A percentile compares a stretch with the other conserved stretches of the same genome.
phyloP scores from a whole-genome alignment of 2,888 invertebrate species.

The Criorhina ranunculi region DNA sequence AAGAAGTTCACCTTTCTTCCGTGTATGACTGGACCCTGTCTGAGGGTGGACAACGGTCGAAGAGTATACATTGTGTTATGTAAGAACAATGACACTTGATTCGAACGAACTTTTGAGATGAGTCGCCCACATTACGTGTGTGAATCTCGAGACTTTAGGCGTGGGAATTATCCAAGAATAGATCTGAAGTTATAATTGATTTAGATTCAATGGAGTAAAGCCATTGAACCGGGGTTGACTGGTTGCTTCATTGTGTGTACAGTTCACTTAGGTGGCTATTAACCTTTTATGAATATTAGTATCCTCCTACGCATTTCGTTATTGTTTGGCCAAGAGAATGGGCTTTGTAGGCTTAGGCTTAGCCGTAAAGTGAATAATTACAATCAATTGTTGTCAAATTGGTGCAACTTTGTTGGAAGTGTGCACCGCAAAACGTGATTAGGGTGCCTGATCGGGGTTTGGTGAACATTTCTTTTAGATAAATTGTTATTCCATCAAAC shows the following conservation, averaged over 20 bases:
- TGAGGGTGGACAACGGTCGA: slow-evolving; percentile 52
- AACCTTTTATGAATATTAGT: slow-evolving; percentile 37
- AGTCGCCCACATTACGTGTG: slow-evolving; percentile 48
- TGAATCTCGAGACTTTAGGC: not conserved
- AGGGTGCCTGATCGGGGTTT: too few relatives aligned
- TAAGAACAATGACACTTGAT: slow-evolving; percentile 55
- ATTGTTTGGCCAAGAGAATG: slow-evolving; percentile 31
- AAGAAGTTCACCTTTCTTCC: slow-evolving; percentile 36
- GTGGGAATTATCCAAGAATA: slow-evolving; percentile 60
- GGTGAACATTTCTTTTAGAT: too few relatives aligned
- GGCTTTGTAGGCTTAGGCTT: slow-evolving; percentile 37
- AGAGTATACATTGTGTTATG: slow-evolving; percentile 14
- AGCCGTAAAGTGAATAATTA: slow-evolving; percentile 36
- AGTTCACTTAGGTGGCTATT: slow-evolving; percentile 36
- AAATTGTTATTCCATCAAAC: too few relatives aligned
- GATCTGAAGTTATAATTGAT: slow-evolving; percentile 13
- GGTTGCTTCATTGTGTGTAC: slow-evolving; percentile 23
- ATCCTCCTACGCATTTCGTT: slow-evolving; percentile 40
- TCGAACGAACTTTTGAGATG: slow-evolving; percentile 4
- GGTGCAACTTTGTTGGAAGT: not conserved
- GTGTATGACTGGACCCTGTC: slow-evolving; percentile 29
- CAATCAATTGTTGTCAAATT: slow-evolving; percentile 29
- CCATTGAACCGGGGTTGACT: slow-evolving; percentile 47
- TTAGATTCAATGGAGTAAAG: slow-evolving; percentile 7
- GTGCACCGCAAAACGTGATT: too few relatives aligned